Conservation (phyloP, 1,140 invertebrate genomes). For the Drosophila ambigua region DNA sequence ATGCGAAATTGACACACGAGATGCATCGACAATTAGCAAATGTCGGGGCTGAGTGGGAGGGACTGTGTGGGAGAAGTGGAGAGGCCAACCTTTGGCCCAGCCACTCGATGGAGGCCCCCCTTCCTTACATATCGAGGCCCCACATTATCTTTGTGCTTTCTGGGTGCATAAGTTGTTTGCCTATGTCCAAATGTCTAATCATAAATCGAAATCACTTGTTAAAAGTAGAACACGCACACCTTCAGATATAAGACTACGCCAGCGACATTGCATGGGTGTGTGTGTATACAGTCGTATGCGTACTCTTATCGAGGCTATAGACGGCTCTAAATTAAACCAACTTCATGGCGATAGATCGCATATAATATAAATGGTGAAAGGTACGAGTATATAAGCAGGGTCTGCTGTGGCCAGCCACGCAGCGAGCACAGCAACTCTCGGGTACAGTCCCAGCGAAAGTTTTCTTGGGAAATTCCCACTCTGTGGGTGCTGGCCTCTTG, state of each 20-base stretch:
- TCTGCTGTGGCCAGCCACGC: background rate
- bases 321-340: conserved; percentile 66
- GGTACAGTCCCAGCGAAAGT: conserved; percentile 25
- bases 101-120: no score
- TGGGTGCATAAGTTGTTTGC: conserved; percentile 62
- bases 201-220: conserved; percentile 74
- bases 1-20: conserved; percentile 61
- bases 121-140: conserved; percentile 18
- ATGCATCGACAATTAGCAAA: conserved; percentile 68
- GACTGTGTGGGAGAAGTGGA: background rate
- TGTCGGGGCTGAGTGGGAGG: conserved; percentile 7
- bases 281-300: conserved; percentile 19
- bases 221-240: conserved; percentile 61
- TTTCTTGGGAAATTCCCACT: background rate
- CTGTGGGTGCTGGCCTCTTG: background rate
- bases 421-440: conserved; percentile 43
- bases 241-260: no score
- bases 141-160: conserved; percentile 44
- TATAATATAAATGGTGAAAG: conserved; percentile 60
- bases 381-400: conserved; percentile 52
- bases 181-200: conserved; percentile 71
- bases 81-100: conserved; percentile 11
- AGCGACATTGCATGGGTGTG: conserved; percentile 25
- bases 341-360: conserved; percentile 41
- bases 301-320: conserved; percentile 61